Percentiles rank a stretch among this genome's conserved stretches.
Conservation (phyloP, 2,113 vertebrate genomes). For the Hydropotes inermis region DNA sequence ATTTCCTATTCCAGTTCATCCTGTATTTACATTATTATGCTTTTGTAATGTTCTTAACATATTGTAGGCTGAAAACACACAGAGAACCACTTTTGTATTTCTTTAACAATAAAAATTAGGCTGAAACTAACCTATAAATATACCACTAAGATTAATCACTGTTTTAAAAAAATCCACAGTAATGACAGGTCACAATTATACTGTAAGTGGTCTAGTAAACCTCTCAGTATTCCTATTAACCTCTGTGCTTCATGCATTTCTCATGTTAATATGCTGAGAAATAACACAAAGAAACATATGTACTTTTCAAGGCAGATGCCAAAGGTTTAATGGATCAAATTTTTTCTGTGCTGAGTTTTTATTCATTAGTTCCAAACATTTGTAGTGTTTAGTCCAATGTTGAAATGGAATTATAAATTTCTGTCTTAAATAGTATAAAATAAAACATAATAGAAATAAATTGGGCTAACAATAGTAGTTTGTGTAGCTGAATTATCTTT, state of each 20-base stretch:
- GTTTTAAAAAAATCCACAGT: neutral
- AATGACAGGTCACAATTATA: slow-evolving; percentile 19
- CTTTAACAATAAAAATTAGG: slow-evolving; percentile 30
- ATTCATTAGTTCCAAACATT: slow-evolving; percentile 14
- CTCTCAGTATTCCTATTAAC: slow-evolving; percentile 4
- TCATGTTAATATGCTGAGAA: slow-evolving; percentile 1
- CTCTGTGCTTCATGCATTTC: neutral
- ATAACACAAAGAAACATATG: slow-evolving; percentile 28
- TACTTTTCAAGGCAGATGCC: slow-evolving; percentile 25
- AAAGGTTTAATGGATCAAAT: slow-evolving; percentile 28
- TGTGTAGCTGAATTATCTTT: neutral
- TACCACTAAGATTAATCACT: slow-evolving; percentile 26
- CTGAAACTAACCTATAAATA: slow-evolving; percentile 25
- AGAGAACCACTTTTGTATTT: neutral
- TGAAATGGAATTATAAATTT: slow-evolving; percentile 24
- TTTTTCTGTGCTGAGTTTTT: slow-evolving; percentile 23
- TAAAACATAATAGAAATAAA: neutral
- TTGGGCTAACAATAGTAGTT: neutral
- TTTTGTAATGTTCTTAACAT: neutral
- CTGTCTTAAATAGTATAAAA: neutral
- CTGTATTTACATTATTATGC: neutral
- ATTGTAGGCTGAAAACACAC: neutral
- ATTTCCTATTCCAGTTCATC: neutral
- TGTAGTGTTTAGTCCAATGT: neutral
- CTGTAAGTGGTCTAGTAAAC: slow-evolving; percentile 26